A percentile compares a stretch with the other conserved stretches of the same genome.
Evolutionary conservation across 2,888 invertebrate species (phyloP).

Genomic region (Caenorhabditis sp.): DNA sequence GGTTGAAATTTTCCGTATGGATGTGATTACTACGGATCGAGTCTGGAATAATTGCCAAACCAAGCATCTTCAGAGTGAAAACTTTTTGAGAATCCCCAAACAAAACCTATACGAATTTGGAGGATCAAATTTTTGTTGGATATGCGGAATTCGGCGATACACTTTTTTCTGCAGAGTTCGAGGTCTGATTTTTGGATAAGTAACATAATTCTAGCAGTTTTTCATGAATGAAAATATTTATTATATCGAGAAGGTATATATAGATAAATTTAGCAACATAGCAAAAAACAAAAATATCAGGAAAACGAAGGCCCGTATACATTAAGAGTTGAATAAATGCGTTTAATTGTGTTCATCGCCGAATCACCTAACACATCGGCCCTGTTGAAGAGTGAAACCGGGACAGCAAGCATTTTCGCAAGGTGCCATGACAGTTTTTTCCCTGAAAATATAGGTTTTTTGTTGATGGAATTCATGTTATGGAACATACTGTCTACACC

Average conservation of each 20-base stretch:
- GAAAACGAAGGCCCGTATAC: conserved; percentile 25
- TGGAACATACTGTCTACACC: conserved; percentile 59
- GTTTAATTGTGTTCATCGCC: conserved; percentile 1
- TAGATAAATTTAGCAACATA: background rate
- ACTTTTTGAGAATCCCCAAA: too few relatives aligned
- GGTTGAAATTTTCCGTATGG: too few relatives aligned
- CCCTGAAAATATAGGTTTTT: conserved; percentile 64
- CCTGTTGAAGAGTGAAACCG: conserved; percentile 60
- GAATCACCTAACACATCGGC: conserved; percentile 56
- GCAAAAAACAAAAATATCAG: background rate
- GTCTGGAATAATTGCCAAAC: too few relatives aligned
- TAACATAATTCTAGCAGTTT: too few relatives aligned
- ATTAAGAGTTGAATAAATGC: conserved; percentile 20
- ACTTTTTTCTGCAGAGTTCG: too few relatives aligned
- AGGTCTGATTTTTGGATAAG: too few relatives aligned
- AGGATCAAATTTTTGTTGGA: too few relatives aligned
- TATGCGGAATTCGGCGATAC: too few relatives aligned
- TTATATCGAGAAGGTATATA: background rate
- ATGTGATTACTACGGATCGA: too few relatives aligned
- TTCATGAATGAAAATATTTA: too few relatives aligned
- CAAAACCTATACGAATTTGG: too few relatives aligned
- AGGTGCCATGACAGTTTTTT: conserved; percentile 61
- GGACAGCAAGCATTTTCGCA: conserved; percentile 69
- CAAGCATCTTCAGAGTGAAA: too few relatives aligned
- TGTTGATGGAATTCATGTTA: conserved; percentile 50